These are phyloP conservation scores for Parascotia fuliginaria DNA, from an alignment of 2,888 invertebrate species.

Conservation along the genomic window DNA sequence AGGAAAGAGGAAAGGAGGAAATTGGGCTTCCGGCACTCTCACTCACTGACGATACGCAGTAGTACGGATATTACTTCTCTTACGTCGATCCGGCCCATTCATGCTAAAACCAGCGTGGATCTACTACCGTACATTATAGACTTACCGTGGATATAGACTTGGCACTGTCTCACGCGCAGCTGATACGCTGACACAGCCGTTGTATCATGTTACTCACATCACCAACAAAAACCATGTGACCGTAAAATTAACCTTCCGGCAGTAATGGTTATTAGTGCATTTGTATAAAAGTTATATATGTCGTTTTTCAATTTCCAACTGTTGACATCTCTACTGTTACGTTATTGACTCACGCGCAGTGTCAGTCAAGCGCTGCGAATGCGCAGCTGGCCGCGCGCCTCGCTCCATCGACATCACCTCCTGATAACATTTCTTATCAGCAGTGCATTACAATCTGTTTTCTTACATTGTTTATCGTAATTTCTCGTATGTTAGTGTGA, in stretches of 20 bases:
- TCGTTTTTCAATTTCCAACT: not conserved
- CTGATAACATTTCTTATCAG: conserved; percentile 44
- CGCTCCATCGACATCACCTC: conserved; percentile 8
- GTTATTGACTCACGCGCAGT: not conserved
- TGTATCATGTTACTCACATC: not conserved
- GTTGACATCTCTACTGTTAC: not conserved
- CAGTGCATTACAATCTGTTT: conserved; percentile 31
- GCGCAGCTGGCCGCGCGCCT: not conserved
- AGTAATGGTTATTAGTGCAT: not conserved
- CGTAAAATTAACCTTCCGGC: not conserved
- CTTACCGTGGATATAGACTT: too few species aligned
- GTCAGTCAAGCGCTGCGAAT: conserved; percentile 5
- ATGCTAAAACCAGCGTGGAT: too few species aligned
- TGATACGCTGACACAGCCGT: not conserved
- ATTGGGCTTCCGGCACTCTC: too few species aligned
- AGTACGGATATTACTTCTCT: too few species aligned
- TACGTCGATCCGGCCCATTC: too few species aligned
- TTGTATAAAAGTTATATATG: too few species aligned
- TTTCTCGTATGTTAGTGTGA: not conserved
- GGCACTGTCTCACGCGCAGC: not conserved
- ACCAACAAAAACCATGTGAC: not conserved
- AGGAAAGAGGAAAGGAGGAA: too few species aligned
- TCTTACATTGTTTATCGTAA: conserved; percentile 27
- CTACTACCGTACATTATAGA: too few species aligned
- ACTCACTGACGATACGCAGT: too few species aligned